Base-by-base conservation (phyloP, 2,888 invertebrate species). In the Brenthis daphne region DNA sequence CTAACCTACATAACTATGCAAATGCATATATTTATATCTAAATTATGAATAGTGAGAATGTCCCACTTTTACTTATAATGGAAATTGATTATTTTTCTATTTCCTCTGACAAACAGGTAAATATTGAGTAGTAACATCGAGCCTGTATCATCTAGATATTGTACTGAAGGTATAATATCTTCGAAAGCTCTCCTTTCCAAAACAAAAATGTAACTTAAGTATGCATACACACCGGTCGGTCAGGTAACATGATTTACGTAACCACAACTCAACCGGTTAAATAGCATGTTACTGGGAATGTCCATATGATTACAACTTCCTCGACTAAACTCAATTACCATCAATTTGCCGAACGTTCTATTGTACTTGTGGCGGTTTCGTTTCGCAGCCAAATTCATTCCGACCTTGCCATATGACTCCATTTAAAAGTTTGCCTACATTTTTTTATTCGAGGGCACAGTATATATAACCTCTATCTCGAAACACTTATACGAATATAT, bases 341-440 rank as follows among this genome's bases (percentile, higher is more conserved):
- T 20, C 64, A 24, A 56, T 57, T 33, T 14, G 5, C 24, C 56
- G 5, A 48, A 56, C 33, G 11, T 6, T 12, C 13, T 29, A 3
- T 48, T 33, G 47, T 50, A 33, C n/a, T 51, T 51, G 8, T 51
- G 51, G 14, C 11, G 1, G 37, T 0, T 43, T 2, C 2, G 37
- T 43, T 43, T 43, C 37, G 13, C 16, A 20, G 16, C 13, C 29
- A 50, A 16, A 43, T 57, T 51, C 37, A 37, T 65, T 43, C 33
- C 16, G 58, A 66, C 66, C 66, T 66, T 54, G 66, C 66, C 58
- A 54, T 33, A 33, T 20, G 43, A 65, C 47, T 57, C n/a, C 48
- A 24, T 58, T 60, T 29, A 58, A 60, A 67, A 67, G 53, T 64
- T 70, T 55, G 55, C 29, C 63, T 54, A 55, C 29, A 5, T 48